Percentiles rank a stretch among this genome's conserved stretches.
phyloP scores from a whole-genome alignment of 2,113 vertebrate genomes.

The Ammodytes dubius region DNA sequence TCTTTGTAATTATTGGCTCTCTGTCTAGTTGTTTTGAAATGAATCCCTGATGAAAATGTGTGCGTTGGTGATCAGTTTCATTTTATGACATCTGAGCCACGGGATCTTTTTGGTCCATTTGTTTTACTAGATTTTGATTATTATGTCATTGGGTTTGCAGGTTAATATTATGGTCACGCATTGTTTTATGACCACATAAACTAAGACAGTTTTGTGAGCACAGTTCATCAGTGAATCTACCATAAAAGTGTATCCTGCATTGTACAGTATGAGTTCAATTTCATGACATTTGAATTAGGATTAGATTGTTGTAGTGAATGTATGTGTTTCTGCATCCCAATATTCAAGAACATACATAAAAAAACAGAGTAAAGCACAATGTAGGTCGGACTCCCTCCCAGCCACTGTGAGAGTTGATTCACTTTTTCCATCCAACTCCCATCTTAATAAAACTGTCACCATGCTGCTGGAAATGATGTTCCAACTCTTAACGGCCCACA shows the following conservation, averaged over 20 bases:
- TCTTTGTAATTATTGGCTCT: constrained; percentile 5
- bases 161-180: neutral
- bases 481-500: constrained; percentile 51
- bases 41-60: neutral
- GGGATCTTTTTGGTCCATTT: neutral
- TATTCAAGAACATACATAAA: neutral
- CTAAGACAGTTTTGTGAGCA: neutral
- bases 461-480: constrained; percentile 58
- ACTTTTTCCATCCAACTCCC: constrained; percentile 7
- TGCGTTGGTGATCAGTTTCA: too few species aligned
- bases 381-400: neutral
- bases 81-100: neutral
- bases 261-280: neutral
- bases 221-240: neutral
- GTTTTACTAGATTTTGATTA: neutral
- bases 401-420: neutral
- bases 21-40: neutral
- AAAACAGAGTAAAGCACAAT: neutral
- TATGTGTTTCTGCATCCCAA: neutral
- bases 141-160: neutral
- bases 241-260: neutral
- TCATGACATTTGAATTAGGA: neutral
- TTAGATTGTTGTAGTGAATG: too few species aligned
- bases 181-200: neutral
- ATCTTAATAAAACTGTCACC: constrained; percentile 71